Percentiles rank a stretch among this genome's conserved stretches.
Evolutionary conservation across 2,888 invertebrate species (phyloP).

Genomic region (Amitus sp.): DNA sequence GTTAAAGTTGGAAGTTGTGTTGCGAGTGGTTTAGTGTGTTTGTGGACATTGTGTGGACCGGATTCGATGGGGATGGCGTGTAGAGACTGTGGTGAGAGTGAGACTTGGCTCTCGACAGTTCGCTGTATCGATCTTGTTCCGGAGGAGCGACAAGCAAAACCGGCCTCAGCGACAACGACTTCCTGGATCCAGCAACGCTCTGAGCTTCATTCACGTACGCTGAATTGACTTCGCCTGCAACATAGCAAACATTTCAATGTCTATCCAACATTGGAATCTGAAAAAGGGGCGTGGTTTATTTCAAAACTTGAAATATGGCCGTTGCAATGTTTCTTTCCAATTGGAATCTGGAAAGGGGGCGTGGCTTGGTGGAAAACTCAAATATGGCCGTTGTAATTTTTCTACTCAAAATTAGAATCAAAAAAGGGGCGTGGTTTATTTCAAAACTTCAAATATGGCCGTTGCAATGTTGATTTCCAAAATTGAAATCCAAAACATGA

Average conservation of each 20-base stretch:
- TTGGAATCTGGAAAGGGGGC: too few species aligned
- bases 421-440: too few species aligned
- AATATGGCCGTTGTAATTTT: too few species aligned
- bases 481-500: too few species aligned
- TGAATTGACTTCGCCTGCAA: conserved; percentile 87
- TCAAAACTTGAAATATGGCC: too few species aligned
- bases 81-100: conserved; percentile 64
- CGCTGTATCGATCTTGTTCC: conserved; percentile 64
- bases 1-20: conserved; percentile 61
- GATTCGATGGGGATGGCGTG: conserved; percentile 59
- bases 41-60: conserved; percentile 60
- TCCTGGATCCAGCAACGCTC: conserved; percentile 85
- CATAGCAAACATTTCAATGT: background rate
- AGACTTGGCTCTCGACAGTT: conserved; percentile 61
- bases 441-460: too few species aligned
- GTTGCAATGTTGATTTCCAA: too few species aligned
- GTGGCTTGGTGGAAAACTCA: too few species aligned
- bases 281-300: too few species aligned
- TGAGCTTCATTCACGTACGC: conserved; percentile 88
- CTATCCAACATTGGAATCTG: background rate
- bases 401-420: too few species aligned
- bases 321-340: too few species aligned
- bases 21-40: conserved; percentile 62
- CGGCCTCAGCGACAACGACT: conserved; percentile 87
- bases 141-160: conserved; percentile 83